Base-by-base conservation (phyloP, 2,113 vertebrate species). In the Caloenas nicobarica region DNA sequence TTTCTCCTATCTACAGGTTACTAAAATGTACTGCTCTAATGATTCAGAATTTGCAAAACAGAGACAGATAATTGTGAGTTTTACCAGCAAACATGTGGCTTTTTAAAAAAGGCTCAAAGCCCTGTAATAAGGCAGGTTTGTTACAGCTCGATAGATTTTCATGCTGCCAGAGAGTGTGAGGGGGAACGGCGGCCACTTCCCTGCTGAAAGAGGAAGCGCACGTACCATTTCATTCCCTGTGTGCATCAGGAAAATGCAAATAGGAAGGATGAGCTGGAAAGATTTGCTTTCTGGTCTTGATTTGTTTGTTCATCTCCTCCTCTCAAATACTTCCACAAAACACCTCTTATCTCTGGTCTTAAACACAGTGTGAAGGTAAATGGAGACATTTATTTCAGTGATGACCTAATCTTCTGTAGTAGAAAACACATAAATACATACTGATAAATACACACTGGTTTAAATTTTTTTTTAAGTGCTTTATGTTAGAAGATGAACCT, bases 381-480 rank as follows among this genome's bases (percentile, higher is more conserved):
- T 3, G 16, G 24, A 58, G 73, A 81, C 42, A 81, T 33, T 19
- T 38, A 65, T 9, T 79, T 69, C 57, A 72, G 66, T 15, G n/a
- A 85, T 57, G 13, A 76, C 51, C 70, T 62, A 82, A 60, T 28
- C 38, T 17, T 81, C 28, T 53, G 33, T 24, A 38, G 34, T 10
- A 70, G 62, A 29, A 79, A 72, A 51, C 51, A 62, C 25, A 61
- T 38, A 61, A 93, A 85, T 3, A 64, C 8, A 42, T 0, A 0
- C 6, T n/a, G n/a, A 61, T 38, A 61, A 93, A 85, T 3, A 64
- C 8, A 42, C 0, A 0, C 6, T 19, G 44, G 44, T 46, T 46
- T 46, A 19, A 18, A 19, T 46, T 46, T 53, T 42, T 74, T 58
- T 85, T 65, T 84, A 93, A 14, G 44, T 16, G 10, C 7, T 42